These are phyloP conservation scores for Corydoras sp. DNA, from an alignment of 2,113 vertebrate species.

Conservation along the genomic window DNA sequence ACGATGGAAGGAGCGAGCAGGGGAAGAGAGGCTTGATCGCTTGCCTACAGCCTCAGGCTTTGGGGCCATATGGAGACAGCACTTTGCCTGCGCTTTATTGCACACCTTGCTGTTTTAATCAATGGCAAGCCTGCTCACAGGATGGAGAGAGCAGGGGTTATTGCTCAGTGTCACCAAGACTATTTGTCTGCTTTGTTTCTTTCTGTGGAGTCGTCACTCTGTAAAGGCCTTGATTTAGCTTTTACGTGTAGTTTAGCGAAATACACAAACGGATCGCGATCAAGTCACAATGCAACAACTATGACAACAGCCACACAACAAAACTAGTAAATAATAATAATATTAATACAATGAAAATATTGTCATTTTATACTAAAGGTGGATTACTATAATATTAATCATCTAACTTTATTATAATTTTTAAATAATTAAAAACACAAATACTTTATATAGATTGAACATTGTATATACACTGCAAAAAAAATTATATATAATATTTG, in stretches of 20 bases:
- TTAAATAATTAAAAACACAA: no score
- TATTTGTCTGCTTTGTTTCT: slow-evolving; percentile 30
- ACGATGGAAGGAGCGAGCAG: slow-evolving; percentile 68
- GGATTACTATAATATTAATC: no score
- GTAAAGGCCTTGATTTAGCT: neutral
- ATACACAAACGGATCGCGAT: neutral
- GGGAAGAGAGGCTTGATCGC: slow-evolving; percentile 75
- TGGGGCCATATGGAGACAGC: slow-evolving; percentile 86
- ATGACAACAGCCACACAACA: no score
- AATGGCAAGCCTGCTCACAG: slow-evolving; percentile 76
- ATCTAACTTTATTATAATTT: no score
- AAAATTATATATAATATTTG: no score
- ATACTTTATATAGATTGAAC: no score
- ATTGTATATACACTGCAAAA: no score
- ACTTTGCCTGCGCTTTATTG: slow-evolving; percentile 68
- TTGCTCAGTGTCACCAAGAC: slow-evolving; percentile 56
- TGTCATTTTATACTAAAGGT: no score
- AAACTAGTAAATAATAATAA: no score
- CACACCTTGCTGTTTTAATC: slow-evolving; percentile 79
- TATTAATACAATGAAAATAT: no score
- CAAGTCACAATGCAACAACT: no score
- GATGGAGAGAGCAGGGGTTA: slow-evolving; percentile 63
- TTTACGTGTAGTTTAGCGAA: neutral
- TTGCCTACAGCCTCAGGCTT: slow-evolving; percentile 79
- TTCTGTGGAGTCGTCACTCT: slow-evolving; percentile 1